Conservation (phyloP, 2,888 invertebrate species). For the Apodemia mormo region DNA sequence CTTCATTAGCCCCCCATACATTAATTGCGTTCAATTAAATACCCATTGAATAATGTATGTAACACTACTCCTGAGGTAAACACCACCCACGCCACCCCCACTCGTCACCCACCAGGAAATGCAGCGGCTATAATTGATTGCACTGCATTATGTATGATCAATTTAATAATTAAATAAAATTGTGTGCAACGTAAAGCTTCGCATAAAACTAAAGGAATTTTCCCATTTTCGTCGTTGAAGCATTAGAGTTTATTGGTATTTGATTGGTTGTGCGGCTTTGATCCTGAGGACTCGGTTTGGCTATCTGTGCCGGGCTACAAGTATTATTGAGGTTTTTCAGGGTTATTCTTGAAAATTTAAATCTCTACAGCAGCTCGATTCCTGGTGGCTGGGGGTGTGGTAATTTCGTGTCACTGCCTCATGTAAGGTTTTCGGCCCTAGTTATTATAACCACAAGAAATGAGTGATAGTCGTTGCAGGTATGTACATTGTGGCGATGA, state of each 20-base stretch:
- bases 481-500: too few relatives aligned
- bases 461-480: too few relatives aligned
- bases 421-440: too few relatives aligned
- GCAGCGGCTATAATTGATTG: conserved; percentile 18
- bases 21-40: conserved; percentile 16
- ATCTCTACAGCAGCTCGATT: too few relatives aligned
- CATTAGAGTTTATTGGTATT: not conserved
- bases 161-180: not conserved
- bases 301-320: too few relatives aligned
- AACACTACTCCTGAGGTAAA: conserved; percentile 38
- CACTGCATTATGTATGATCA: not conserved
- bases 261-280: too few relatives aligned
- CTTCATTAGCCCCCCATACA: not conserved
- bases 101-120: conserved; percentile 32
- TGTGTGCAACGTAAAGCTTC: not conserved
- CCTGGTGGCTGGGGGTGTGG: too few relatives aligned
- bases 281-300: too few relatives aligned
- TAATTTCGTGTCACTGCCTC: too few relatives aligned
- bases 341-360: too few relatives aligned
- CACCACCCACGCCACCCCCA: conserved; percentile 41
- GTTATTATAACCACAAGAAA: too few relatives aligned
- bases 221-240: not conserved
- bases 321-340: too few relatives aligned
- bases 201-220: not conserved
- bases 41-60: conserved; percentile 14